These are phyloP conservation scores for Etheostoma nigrum DNA, from an alignment of 2,797 vertebrate genomes.

Conservation along the genomic window DNA sequence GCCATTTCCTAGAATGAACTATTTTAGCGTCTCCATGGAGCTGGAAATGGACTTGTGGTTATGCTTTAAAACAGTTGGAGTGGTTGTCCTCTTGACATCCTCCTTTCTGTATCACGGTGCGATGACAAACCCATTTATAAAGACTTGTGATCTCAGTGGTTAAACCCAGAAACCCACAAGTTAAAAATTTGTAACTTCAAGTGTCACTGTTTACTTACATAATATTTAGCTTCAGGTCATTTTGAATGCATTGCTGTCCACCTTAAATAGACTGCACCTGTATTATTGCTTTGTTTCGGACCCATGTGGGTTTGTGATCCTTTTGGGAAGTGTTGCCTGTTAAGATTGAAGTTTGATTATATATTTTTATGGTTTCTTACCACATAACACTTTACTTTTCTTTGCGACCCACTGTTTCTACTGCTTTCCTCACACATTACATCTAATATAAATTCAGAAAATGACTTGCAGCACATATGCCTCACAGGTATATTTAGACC, in stretches of 20 bases:
- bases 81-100: constrained; percentile 57
- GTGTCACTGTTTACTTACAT: constrained; percentile 5
- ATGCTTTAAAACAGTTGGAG: constrained; percentile 61
- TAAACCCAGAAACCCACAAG: constrained; percentile 44
- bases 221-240: constrained; percentile 30
- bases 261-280: constrained; percentile 9
- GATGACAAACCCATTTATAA: constrained; percentile 66
- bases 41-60: constrained; percentile 72
- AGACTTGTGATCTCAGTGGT: constrained; percentile 49
- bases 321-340: constrained; percentile 32
- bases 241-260: constrained; percentile 28
- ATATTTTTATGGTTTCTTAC: constrained; percentile 33
- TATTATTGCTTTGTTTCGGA: constrained; percentile 21
- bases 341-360: constrained; percentile 36
- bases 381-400: constrained; percentile 8
- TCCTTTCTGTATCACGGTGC: constrained; percentile 51
- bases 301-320: constrained; percentile 19
- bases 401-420: constrained; percentile 1
- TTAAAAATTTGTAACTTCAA: constrained; percentile 36
- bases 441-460: constrained; percentile 35
- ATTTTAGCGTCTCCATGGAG: constrained; percentile 61
- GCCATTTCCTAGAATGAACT: constrained; percentile 66
- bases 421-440: constrained; percentile 21
- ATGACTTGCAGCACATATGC: constrained; percentile 38
- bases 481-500: constrained; percentile 62